Evolutionary conservation across 2,797 vertebrate species (phyloP).

Genomic region (Cyprinella venusta): DNA sequence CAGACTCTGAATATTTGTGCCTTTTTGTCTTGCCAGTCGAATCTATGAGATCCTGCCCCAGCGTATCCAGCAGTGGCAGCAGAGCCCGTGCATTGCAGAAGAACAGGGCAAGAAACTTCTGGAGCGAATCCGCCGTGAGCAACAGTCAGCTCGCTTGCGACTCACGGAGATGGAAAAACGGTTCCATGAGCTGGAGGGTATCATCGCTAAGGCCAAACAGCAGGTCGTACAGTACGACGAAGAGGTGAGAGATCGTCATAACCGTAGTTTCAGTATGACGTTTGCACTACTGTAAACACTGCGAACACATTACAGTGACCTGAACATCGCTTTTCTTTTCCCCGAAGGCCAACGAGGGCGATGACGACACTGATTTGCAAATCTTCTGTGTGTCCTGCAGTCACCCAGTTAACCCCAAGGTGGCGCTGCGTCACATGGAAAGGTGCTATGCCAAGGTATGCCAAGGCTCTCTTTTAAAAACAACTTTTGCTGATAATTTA

Average conservation of each 20-base stretch:
- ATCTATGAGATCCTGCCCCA: constrained; percentile 90
- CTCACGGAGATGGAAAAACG: constrained; percentile 91
- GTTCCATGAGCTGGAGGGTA: constrained; percentile 89
- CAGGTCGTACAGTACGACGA: constrained; percentile 89
- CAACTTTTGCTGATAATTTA: too few species aligned
- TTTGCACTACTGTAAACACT: neutral
- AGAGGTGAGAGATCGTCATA: constrained; percentile 78
- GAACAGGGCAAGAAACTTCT: constrained; percentile 91
- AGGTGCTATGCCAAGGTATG: constrained; percentile 93
- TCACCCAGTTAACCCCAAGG: constrained; percentile 90
- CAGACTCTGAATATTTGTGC: neutral
- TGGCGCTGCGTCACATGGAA: constrained; percentile 92
- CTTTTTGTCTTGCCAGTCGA: constrained; percentile 70
- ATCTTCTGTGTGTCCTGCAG: constrained; percentile 94
- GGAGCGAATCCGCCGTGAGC: constrained; percentile 90
- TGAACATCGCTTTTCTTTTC: neutral
- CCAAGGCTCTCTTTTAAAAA: too few species aligned
- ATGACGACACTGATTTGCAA: constrained; percentile 91
- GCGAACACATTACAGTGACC: neutral
- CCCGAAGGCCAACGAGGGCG: constrained; percentile 85
- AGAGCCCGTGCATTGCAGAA: constrained; percentile 91
- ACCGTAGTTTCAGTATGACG: neutral
- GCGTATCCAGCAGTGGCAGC: constrained; percentile 95
- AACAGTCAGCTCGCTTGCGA: constrained; percentile 86
- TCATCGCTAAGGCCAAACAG: constrained; percentile 90